Evolutionary conservation across 2,888 invertebrate genomes (phyloP).

Genomic region (Hyppa rectilinea): DNA sequence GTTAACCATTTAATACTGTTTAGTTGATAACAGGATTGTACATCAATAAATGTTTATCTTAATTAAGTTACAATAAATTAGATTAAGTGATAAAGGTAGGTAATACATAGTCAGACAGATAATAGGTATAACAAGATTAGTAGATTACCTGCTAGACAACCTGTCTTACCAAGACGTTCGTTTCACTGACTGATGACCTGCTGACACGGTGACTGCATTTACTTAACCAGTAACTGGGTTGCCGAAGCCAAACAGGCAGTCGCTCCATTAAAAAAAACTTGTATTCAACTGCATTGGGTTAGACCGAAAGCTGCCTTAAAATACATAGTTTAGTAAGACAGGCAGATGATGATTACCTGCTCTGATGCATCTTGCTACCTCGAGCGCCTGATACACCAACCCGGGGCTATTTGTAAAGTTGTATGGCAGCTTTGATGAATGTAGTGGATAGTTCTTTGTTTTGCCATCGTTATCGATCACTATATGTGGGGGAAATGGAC

Average conservation of each 20-base stretch:
- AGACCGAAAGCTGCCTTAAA: background rate
- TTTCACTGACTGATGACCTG: no score
- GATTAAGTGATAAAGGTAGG: background rate
- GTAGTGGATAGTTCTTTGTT: conserved; percentile 90
- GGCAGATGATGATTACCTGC: conserved; percentile 71
- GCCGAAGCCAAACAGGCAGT: background rate
- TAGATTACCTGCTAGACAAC: background rate
- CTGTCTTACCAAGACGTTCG: background rate
- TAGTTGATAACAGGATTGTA: conserved; percentile 14
- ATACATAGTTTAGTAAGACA: background rate
- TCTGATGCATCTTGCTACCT: conserved; percentile 93
- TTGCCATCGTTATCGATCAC: conserved; percentile 90
- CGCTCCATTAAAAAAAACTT: background rate
- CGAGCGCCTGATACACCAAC: conserved; percentile 93
- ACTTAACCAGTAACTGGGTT: background rate
- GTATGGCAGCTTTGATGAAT: conserved; percentile 88
- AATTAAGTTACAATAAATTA: background rate
- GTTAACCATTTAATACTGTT: conserved; percentile 5
- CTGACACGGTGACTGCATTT: no score
- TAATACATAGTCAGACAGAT: background rate
- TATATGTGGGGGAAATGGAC: conserved; percentile 93
- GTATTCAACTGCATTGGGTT: background rate
- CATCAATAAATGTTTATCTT: conserved; percentile 21
- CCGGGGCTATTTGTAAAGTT: conserved; percentile 93
- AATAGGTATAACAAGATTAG: background rate